Conservation (phyloP, 2,113 vertebrate species). For the Rhineura floridana region DNA sequence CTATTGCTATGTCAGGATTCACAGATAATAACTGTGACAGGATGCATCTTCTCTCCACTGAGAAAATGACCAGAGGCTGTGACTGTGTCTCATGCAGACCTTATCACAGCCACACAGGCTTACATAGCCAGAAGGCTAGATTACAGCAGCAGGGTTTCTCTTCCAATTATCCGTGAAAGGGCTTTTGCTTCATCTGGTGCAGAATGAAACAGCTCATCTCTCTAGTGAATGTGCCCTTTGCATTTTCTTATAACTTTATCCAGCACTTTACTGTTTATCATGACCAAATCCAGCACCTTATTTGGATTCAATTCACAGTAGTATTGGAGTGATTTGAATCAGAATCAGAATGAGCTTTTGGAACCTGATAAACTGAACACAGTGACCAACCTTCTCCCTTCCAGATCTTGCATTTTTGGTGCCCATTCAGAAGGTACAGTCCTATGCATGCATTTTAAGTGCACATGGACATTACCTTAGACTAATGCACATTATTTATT, state of each 20-base stretch:
- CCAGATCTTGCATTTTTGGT: background rate
- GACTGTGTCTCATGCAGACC: background rate
- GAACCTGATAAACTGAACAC: background rate
- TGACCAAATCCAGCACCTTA: too few relatives aligned
- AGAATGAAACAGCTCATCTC: background rate
- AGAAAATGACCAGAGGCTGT: background rate
- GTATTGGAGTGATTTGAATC: background rate
- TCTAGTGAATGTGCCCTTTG: background rate
- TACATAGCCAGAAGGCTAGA: background rate
- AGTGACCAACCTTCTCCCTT: background rate
- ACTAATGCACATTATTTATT: background rate
- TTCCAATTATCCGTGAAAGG: background rate
- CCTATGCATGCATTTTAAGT: background rate
- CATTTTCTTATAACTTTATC: background rate
- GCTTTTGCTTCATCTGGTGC: background rate
- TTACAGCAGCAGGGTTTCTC: accelerated
- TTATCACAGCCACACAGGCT: slow-evolving; percentile 32
- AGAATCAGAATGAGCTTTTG: background rate
- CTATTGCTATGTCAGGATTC: background rate
- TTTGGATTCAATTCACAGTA: accelerated
- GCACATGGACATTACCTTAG: background rate
- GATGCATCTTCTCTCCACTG: background rate
- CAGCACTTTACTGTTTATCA: background rate
- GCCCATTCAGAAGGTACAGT: background rate
- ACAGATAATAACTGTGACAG: background rate